These are phyloP conservation scores for Leptoteleia sp. DNA, from an alignment of 1,140 invertebrate species.

Conservation along the genomic window DNA sequence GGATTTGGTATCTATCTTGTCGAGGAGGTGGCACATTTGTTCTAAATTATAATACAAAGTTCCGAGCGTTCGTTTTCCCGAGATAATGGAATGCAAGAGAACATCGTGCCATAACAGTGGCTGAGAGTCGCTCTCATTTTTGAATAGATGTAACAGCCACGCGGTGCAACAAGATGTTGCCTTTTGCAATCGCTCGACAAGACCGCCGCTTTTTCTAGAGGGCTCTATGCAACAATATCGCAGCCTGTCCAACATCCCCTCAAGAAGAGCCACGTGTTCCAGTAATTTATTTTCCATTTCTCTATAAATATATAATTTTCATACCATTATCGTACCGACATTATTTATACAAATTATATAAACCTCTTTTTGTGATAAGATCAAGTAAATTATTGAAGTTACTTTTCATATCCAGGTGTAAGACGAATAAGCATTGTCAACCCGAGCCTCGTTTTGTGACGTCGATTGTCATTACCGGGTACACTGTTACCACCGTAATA, in stretches of 20 bases:
- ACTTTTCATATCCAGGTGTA: slow-evolving; percentile 71
- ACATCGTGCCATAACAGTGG: slow-evolving; percentile 79
- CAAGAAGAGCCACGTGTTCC: slow-evolving; percentile 90
- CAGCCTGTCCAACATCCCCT: slow-evolving; percentile 88
- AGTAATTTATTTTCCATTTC: slow-evolving; percentile 87
- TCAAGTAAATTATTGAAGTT: not conserved
- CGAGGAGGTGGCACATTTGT: slow-evolving; percentile 76
- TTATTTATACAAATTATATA: too few relatives aligned
- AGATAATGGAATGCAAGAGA: slow-evolving; percentile 72
- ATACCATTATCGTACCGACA: too few relatives aligned
- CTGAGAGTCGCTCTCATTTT: slow-evolving; percentile 55
- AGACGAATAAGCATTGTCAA: slow-evolving; percentile 81
- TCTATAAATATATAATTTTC: slow-evolving; percentile 64
- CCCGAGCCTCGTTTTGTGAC: slow-evolving; percentile 81
- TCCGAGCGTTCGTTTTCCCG: slow-evolving; percentile 61
- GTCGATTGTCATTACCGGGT: slow-evolving; percentile 50
- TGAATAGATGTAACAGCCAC: slow-evolving; percentile 72
- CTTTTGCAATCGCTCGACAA: too few relatives aligned
- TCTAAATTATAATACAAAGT: slow-evolving; percentile 71
- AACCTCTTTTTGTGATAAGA: too few relatives aligned
- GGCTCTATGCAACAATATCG: slow-evolving; percentile 81
- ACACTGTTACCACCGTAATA: slow-evolving; percentile 68
- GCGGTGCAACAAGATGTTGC: too few relatives aligned
- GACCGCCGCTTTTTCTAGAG: too few relatives aligned
- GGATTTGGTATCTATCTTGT: slow-evolving; percentile 76